Percentiles rank a stretch among this genome's conserved stretches.
Evolutionary conservation across 2,113 vertebrate species (phyloP).

Genomic region (Hippocampus comes): DNA sequence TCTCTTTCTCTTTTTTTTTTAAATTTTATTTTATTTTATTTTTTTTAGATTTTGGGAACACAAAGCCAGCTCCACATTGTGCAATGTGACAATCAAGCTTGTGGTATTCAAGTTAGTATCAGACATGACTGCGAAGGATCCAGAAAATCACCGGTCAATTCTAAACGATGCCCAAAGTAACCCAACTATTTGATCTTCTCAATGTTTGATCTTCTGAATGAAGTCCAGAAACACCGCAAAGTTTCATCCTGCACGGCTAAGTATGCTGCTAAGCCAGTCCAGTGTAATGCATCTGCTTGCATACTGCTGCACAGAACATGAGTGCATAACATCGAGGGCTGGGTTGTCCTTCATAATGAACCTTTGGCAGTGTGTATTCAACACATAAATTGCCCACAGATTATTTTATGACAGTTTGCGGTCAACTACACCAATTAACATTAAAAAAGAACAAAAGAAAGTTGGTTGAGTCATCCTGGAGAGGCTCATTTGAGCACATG

Average conservation of each 20-base stretch:
- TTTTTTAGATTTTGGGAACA: constrained; percentile 75
- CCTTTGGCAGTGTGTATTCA: constrained; percentile 19
- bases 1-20: constrained; percentile 44
- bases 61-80: constrained; percentile 56
- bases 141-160: constrained; percentile 43
- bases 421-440: constrained; percentile 21
- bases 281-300: constrained; percentile 33
- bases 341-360: constrained; percentile 23
- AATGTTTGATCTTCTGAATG: constrained; percentile 2
- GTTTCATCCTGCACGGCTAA: constrained; percentile 39
- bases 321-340: constrained; percentile 28
- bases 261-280: constrained; percentile 29
- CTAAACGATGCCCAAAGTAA: constrained; percentile 44
- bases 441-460: no score
- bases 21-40: constrained; percentile 1
- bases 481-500: constrained; percentile 37
- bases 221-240: constrained; percentile 39
- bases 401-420: constrained; percentile 31
- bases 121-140: constrained; percentile 60
- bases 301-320: constrained; percentile 23
- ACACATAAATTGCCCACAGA: constrained; percentile 18
- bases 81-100: constrained; percentile 51
- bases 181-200: constrained; percentile 26
- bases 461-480: constrained; percentile 25
- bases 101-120: constrained; percentile 63